Evolutionary conservation across 1,140 invertebrate genomes (phyloP), one percentile per base, ranked within the genome.

Genomic region (Nephotettix cincticeps): DNA sequence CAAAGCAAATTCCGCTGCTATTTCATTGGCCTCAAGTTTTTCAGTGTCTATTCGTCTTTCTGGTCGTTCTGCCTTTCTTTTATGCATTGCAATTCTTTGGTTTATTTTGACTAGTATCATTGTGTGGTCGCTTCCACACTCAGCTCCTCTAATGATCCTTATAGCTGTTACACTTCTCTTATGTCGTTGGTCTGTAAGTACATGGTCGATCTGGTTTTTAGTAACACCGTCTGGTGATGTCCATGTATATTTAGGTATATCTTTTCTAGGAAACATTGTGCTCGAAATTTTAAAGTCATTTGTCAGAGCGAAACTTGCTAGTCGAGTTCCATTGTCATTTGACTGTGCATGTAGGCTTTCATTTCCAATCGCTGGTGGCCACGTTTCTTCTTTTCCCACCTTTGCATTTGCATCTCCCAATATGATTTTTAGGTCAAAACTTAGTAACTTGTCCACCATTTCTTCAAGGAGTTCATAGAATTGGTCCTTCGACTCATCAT

Each of bases 261-360:
- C 54, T 63, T 45, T 73, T 17, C 70, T 65, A 51, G 71, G 73
- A 23, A 77, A 71, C 3, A 36, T 36, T 1, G 72, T 75, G 47
- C 70, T 77, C n/a, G 28, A 61, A 67, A 74, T 43, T 54, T 47
- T 72, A 70, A 78, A 65, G 27, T 70, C 72, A 27, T 72, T 75
- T 40, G 64, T 61, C 13, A 30, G 21, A 17, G 72, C 73, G 63
- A 78, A 72, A 25, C 71, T 64, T 6, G 71, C 61, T 19, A 76
- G 64, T 56, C 69, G 64, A 23, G 58, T 19, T 3, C 71, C 75
- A 73, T 76, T 76, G 23, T 73, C 72, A 68, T 72, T 75, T 13
- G 68, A 40, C 40, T 13, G 9, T 30, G 67, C 27, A 72, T 82
- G 72, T 74, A 72, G 61, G 76, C 79, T 64, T 68, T 82, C 56